Evolutionary conservation across 2,797 vertebrate species (phyloP).

Genomic region (Acestrorhynchus altus): DNA sequence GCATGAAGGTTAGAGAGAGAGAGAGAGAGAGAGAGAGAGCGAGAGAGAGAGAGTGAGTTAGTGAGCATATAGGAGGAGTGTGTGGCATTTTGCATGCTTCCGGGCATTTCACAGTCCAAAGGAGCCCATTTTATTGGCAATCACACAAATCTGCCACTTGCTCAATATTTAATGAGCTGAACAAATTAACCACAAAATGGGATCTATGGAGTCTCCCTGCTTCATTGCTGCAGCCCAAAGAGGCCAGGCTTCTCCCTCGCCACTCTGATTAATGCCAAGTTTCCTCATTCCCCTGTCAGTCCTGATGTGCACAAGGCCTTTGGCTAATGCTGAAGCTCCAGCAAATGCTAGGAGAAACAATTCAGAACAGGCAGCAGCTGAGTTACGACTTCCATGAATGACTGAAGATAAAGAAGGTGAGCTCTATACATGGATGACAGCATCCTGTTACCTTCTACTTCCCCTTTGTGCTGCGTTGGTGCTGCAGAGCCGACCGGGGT

Average conservation of each 20-base stretch:
- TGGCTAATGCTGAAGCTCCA: constrained; percentile 21
- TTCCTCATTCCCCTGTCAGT: constrained; percentile 51
- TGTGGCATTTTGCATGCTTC: constrained; percentile 14
- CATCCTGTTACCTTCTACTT: neutral
- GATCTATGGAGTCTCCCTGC: constrained; percentile 73
- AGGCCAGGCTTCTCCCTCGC: constrained; percentile 60
- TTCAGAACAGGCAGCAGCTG: neutral
- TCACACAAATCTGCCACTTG: constrained; percentile 77
- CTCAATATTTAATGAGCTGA: constrained; percentile 81
- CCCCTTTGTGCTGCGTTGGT: neutral
- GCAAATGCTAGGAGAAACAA: constrained; percentile 6
- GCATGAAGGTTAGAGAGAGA: constrained; percentile 7
- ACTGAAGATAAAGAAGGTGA: no score
- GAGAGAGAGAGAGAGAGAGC: constrained; percentile 1
- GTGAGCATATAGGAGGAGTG: constrained; percentile 43
- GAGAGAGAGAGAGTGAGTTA: constrained; percentile 1
- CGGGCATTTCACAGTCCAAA: constrained; percentile 70
- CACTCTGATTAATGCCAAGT: constrained; percentile 64
- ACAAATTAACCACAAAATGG: constrained; percentile 79
- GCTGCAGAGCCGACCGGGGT: neutral
- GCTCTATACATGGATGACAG: neutral
- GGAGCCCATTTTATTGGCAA: constrained; percentile 73
- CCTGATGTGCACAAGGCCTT: neutral
- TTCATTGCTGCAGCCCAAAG: constrained; percentile 63
- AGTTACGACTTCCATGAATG: neutral